Evolutionary conservation across 2,888 invertebrate genomes (phyloP).

Genomic region (Leptothorax acervorum): DNA sequence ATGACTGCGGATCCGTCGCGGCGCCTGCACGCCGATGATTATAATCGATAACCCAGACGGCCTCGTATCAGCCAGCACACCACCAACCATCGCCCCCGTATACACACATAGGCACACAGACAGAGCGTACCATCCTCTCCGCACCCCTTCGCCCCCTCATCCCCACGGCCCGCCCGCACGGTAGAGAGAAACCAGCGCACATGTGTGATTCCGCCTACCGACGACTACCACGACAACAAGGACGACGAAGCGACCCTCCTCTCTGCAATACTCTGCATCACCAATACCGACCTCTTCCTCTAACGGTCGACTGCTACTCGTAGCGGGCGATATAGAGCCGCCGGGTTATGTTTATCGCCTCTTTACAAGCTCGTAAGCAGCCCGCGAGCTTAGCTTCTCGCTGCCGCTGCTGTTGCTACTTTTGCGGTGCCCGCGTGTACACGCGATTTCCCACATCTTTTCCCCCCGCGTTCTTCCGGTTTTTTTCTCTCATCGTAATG

Average conservation of each 20-base stretch:
- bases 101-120: neutral
- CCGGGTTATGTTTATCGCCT: conserved; percentile 83
- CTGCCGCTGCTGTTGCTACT: conserved; percentile 37
- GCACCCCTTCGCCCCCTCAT: neutral
- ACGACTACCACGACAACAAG: conserved; percentile 36
- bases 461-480: neutral
- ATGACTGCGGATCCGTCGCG: conserved; percentile 80
- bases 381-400: conserved; percentile 79
- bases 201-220: conserved; percentile 67
- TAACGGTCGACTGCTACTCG: conserved; percentile 60
- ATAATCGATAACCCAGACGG: conserved; percentile 82
- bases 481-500: neutral
- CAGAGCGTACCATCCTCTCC: neutral
- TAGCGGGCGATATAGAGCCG: conserved; percentile 70
- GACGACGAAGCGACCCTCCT: conserved; percentile 56
- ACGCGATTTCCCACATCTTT: conserved; percentile 23
- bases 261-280: conserved; percentile 32
- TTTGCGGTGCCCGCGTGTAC: conserved; percentile 23
- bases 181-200: conserved; percentile 68
- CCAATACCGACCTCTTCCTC: conserved; percentile 64
- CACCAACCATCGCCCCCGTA: conserved; percentile 3
- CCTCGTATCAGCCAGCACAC: conserved; percentile 61
- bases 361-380: conserved; percentile 84
- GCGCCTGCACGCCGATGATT: conserved; percentile 80
- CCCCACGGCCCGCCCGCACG: neutral